Conservation (phyloP, 2,113 vertebrate species). For the Falco punctatus region DNA sequence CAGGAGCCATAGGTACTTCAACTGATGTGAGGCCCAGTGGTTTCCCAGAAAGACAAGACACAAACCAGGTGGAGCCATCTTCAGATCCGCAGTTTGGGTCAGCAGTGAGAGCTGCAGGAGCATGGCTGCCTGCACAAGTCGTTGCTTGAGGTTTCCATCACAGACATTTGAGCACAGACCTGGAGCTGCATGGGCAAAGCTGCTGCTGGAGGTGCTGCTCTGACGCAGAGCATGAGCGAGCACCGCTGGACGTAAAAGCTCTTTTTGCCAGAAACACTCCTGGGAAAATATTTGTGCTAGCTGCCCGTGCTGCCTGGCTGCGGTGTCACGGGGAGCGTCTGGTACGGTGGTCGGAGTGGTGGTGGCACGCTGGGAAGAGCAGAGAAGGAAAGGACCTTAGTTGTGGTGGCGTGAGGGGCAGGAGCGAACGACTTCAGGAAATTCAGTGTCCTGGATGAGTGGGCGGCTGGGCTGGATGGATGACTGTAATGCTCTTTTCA, state of each 20-base stretch:
- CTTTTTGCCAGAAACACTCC: not conserved
- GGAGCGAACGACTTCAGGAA: not conserved
- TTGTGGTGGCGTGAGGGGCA: not conserved
- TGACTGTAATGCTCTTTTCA: slow-evolving; percentile 53
- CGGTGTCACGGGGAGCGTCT: not conserved
- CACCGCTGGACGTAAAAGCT: not conserved
- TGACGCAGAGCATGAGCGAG: not conserved
- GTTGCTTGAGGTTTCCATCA: not conserved
- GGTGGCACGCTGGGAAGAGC: not conserved
- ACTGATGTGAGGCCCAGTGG: not conserved
- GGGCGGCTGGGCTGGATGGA: slow-evolving; percentile 24
- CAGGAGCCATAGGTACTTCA: not conserved
- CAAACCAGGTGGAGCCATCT: not conserved
- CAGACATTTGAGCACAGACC: not conserved
- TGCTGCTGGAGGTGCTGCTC: not conserved
- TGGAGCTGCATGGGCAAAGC: not conserved
- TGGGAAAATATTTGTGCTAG: not conserved
- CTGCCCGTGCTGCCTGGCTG: not conserved
- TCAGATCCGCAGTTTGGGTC: not conserved
- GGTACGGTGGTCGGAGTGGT: rapidly evolving
- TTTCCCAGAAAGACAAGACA: not conserved
- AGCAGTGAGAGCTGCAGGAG: not conserved
- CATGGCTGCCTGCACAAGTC: rapidly evolving
- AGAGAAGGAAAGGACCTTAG: not conserved
- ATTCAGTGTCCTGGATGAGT: not conserved